Conservation (phyloP, 1,140 invertebrate genomes). For the Papilio helenus region DNA sequence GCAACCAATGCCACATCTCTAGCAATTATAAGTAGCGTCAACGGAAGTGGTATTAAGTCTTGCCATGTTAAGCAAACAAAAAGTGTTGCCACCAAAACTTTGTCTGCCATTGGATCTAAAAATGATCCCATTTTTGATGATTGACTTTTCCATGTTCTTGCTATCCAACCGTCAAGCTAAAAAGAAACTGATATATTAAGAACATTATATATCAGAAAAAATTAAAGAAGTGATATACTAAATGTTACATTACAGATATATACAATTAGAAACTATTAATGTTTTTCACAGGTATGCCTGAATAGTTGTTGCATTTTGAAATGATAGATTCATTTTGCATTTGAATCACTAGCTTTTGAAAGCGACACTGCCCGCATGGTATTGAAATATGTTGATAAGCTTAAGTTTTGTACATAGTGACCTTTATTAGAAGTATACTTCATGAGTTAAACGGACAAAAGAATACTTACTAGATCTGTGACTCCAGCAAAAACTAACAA, state of each 20-base stretch:
- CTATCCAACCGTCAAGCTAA: constrained; percentile 98
- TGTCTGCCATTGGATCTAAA: constrained; percentile 99
- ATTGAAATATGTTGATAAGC: too few species aligned
- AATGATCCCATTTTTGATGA: constrained; percentile 96
- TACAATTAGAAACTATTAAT: too few species aligned
- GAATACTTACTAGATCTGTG: constrained; percentile 90
- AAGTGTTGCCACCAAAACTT: constrained; percentile 94
- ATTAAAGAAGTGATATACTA: neutral
- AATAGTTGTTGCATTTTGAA: too few species aligned
- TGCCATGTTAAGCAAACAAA: constrained; percentile 94
- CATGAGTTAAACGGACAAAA: neutral
- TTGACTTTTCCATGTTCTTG: constrained; percentile 95
- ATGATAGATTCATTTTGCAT: too few species aligned
- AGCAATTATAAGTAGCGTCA: constrained; percentile 93
- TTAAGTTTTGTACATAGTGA: too few species aligned
- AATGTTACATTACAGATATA: neutral
- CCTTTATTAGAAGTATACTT: too few species aligned
- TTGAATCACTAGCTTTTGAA: too few species aligned
- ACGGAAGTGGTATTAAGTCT: constrained; percentile 91
- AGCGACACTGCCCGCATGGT: too few species aligned
- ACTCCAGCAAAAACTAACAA: constrained; percentile 91
- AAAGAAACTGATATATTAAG: constrained; percentile 54
- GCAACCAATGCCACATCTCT: constrained; percentile 92
- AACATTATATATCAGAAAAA: neutral
- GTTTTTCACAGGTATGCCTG: too few species aligned